phyloP scores from a whole-genome alignment of 2,113 vertebrate genomes.

The Phocoena phocoena region DNA sequence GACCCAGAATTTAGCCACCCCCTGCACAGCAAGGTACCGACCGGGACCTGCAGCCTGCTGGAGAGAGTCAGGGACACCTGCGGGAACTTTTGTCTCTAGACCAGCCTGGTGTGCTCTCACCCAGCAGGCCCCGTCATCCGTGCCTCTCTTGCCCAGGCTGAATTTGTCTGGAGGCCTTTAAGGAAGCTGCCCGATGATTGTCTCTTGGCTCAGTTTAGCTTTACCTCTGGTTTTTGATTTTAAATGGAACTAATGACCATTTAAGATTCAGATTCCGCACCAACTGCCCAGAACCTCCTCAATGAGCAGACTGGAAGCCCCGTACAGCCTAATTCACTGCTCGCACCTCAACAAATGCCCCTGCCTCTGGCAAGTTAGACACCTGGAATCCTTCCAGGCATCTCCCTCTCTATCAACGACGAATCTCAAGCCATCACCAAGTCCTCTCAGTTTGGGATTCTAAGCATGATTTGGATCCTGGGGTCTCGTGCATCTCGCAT shows the following conservation, averaged over 20 bases:
- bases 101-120: background rate
- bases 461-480: background rate
- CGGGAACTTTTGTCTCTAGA: background rate
- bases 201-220: conserved; percentile 25
- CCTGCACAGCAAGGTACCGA: rapidly evolving
- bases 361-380: background rate
- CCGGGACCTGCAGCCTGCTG: background rate
- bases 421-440: background rate
- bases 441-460: background rate
- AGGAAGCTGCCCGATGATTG: conserved; percentile 46
- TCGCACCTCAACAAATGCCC: background rate
- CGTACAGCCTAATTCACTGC: background rate
- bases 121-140: background rate
- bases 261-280: background rate
- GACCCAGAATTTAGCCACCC: background rate
- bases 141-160: background rate
- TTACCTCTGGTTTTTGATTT: conserved; percentile 7
- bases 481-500: background rate
- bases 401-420: background rate
- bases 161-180: conserved; percentile 45
- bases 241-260: conserved; percentile 43
- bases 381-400: background rate
- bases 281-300: background rate
- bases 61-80: background rate
- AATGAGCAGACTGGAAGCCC: background rate